Evolutionary conservation across 2,888 invertebrate species (phyloP).

Genomic region (Agriopis aurantiaria): DNA sequence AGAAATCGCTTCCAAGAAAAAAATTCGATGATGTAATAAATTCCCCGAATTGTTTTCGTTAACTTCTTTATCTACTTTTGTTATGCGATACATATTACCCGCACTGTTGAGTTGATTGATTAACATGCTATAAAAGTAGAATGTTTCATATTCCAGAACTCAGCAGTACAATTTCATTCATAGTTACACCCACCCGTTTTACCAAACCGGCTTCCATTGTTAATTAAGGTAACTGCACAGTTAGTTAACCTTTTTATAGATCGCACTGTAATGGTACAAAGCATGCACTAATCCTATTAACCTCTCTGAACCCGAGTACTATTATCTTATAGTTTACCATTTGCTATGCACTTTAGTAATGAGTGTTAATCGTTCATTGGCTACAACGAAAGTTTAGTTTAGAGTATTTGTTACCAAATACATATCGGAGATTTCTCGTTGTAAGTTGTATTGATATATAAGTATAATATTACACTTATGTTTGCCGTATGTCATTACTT

Average conservation of each 20-base stretch:
- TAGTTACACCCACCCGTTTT: slow-evolving; percentile 16
- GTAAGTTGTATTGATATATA: too few relatives aligned
- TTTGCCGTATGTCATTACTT: too few relatives aligned
- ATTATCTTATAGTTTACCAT: slow-evolving; percentile 65
- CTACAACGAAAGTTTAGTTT: background rate
- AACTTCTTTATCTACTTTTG: background rate
- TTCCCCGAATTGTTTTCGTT: slow-evolving; percentile 2
- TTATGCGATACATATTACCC: background rate
- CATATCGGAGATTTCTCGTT: too few relatives aligned
- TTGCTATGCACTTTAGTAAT: slow-evolving; percentile 66
- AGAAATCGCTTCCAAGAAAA: background rate
- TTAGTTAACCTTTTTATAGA: slow-evolving; percentile 52
- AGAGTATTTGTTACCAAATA: background rate
- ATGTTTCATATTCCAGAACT: background rate
- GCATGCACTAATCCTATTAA: slow-evolving; percentile 72
- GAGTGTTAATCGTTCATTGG: slow-evolving; percentile 54
- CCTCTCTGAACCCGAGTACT: slow-evolving; percentile 58
- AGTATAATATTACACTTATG: too few relatives aligned
- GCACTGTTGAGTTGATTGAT: background rate
- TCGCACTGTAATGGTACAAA: slow-evolving; percentile 58
- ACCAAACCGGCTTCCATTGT: slow-evolving; percentile 26
- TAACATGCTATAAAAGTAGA: background rate
- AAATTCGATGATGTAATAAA: background rate
- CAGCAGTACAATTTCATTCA: background rate
- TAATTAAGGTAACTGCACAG: slow-evolving; percentile 47